Base-by-base conservation (phyloP, 37 sponge, comb jelly and placozoan species). In the Crambe crambe region DNA sequence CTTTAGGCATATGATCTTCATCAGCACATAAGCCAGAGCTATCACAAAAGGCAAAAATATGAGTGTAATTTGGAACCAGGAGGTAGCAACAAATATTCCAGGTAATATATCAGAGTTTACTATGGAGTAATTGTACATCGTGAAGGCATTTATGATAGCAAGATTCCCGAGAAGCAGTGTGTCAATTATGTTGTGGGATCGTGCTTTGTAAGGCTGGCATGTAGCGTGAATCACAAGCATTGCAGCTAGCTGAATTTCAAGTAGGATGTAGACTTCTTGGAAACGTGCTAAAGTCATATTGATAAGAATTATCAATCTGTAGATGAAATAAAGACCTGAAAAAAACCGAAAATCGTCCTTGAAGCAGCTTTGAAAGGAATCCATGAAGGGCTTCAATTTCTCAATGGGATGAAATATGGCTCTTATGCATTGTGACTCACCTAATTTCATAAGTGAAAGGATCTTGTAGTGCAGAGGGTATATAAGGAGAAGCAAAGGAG, bases 321-420 rank as follows among this genome's bases (percentile, higher is more conserved):
- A 80, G 27, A 80, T 2, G 42, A 77, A 40, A 37, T 61, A 77
- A 1, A 63, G 44, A 25, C 63, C 65, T 34, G 77, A 61, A 37
- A 77, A 77, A 38, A 77, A 77, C 1, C 77, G 77, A 39, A 26
- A 77, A 4, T 77, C 47, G 30, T 77, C 77, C 35, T 77, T 77
- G 77, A 77, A 77, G 42, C 65, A 63, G 22, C 77, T 36, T 62
- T 77, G 77, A 40, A 77, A 77, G 9, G 77, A 61, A 39, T 77
- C 77, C 5, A 77, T 6, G 2, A 77, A 41, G 8, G 77, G 77
- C 65, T 62, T 77, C 18, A 77, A n/a, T 62, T 31, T 74, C 3
- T 57, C 75, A 20, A 74, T 2, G 2, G 75, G 75, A 34, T 54
- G 51, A 34, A 57, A 27, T 5, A 77, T 22, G 8, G 29, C 2